Conservation (phyloP, 2,113 vertebrate genomes). For the mouse (Mus musculus) region DNA sequence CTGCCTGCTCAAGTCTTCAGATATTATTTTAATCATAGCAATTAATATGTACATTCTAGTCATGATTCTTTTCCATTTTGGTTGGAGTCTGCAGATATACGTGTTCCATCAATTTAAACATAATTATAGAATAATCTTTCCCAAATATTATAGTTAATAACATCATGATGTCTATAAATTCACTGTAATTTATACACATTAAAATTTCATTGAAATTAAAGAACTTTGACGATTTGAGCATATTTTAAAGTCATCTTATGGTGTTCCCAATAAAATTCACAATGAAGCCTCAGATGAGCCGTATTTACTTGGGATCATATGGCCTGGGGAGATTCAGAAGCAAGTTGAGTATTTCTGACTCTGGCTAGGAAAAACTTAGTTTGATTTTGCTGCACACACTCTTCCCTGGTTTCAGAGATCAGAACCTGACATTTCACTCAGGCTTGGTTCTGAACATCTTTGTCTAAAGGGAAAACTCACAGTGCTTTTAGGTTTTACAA, state of each 20-base stretch:
- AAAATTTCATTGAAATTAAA: slow-evolving; percentile 65
- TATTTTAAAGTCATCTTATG: background rate
- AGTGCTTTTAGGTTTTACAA: slow-evolving; percentile 52
- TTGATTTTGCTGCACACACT: slow-evolving; percentile 53
- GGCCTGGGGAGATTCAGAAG: background rate
- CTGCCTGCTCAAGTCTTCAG: background rate
- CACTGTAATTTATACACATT: slow-evolving; percentile 56
- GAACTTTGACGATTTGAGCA: slow-evolving; percentile 36
- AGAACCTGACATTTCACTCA: slow-evolving; percentile 63
- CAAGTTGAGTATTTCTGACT: slow-evolving; percentile 58
- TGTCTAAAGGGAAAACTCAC: slow-evolving; percentile 59
- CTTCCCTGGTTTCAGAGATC: slow-evolving; percentile 65
- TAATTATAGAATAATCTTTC: slow-evolving; percentile 71
- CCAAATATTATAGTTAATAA: slow-evolving; percentile 68
- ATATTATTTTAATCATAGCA: slow-evolving; percentile 45
- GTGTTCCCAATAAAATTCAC: background rate
- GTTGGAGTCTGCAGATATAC: slow-evolving; percentile 31
- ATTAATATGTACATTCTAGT: slow-evolving; percentile 63
- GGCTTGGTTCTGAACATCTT: slow-evolving; percentile 55
- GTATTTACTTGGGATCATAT: slow-evolving; percentile 15
- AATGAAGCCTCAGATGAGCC: background rate
- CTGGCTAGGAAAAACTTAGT: slow-evolving; percentile 41
- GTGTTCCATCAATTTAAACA: slow-evolving; percentile 63
- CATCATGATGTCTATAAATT: slow-evolving; percentile 59
- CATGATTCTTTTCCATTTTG: slow-evolving; percentile 46